Evolutionary conservation across 1,140 invertebrate species (phyloP), one percentile per base, ranked within the genome.

Genomic region (Drosophila ambigua): DNA sequence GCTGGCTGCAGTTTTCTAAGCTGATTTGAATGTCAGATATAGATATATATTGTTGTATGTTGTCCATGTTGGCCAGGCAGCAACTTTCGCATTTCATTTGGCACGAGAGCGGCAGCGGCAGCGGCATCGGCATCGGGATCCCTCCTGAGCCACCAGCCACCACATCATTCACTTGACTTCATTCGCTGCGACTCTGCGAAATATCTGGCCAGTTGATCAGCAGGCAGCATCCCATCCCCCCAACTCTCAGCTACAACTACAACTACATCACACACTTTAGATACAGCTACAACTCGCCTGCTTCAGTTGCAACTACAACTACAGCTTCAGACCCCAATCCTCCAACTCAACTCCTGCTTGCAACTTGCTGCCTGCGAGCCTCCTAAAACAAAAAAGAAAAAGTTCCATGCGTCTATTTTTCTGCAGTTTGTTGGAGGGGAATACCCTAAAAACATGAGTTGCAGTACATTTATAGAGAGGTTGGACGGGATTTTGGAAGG

Each of bases 11-110:
- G 46, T 81, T 87, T 87, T 87, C 83, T 71, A 74, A 74, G 79
- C 83, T 83, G 83, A 88, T 88, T 88, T 88, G 83, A 88, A 88
- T 88, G 83, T 77, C 83, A 83, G 83, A 88, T 88, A 88, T 72
- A 44, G 31, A n/a, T 23, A 39, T 53, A n/a, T 53, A 39, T n/a
- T 16, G 72, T 28, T 66, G 64, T 48, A 28, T 52, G 60, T 13
- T 39, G 35, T 39, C 11, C 41, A 16, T 23, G 44, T 53, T 44
- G 54, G 43, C 72, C 58, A 58, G 43, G 63, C 74, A 87, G 76
- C 82, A 87, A 80, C 82, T 85, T 85, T 85, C 82, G 82, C 78
- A 85, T 84, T 84, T 84, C 77, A 85, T 80, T 85, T 80, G 72
- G 48, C 72, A 74, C 54, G 51, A 52, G 28, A 43, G 26, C 16